phyloP scores from a whole-genome alignment of 2,888 invertebrate genomes.

The Hofmannophila pseudospretella region DNA sequence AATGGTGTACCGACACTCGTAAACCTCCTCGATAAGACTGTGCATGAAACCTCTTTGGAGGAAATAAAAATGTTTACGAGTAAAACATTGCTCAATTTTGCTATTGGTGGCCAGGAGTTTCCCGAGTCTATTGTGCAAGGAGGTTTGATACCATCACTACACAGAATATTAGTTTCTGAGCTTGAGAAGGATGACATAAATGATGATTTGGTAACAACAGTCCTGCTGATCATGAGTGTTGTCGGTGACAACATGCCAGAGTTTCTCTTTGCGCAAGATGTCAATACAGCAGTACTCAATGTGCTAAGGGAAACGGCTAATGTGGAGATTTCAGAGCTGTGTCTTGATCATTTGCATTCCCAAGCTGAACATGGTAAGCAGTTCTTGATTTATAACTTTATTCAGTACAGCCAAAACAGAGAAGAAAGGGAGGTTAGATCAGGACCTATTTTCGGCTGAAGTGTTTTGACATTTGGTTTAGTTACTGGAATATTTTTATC shows the following conservation, averaged over 20 bases:
- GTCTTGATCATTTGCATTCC: conserved; percentile 85
- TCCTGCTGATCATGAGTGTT: conserved; percentile 78
- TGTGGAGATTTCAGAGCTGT: conserved; percentile 85
- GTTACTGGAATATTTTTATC: no score
- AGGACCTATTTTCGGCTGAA: no score
- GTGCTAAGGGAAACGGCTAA: conserved; percentile 81
- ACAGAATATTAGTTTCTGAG: conserved; percentile 69
- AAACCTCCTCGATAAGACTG: conserved; percentile 49
- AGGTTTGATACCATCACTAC: conserved; percentile 71
- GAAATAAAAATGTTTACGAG: conserved; percentile 81
- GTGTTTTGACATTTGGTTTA: no score
- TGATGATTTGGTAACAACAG: conserved; percentile 76
- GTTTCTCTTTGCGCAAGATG: conserved; percentile 70
- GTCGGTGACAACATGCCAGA: conserved; percentile 81
- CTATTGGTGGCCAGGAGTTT: conserved; percentile 84
- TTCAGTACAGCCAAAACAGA: no score
- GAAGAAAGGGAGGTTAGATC: no score
- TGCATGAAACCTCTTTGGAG: conserved; percentile 41
- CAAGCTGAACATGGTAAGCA: conserved; percentile 85
- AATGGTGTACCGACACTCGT: conserved; percentile 71
- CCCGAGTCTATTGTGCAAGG: conserved; percentile 78
- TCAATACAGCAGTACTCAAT: conserved; percentile 79
- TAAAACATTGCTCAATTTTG: conserved; percentile 88
- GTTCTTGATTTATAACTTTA: conserved; percentile 5
- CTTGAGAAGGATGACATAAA: conserved; percentile 69